Percentiles rank a stretch among this genome's conserved stretches.
These are phyloP conservation scores for Malurus alboscapulatus DNA, from an alignment of 2,113 vertebrate genomes.

Conservation along the genomic window DNA sequence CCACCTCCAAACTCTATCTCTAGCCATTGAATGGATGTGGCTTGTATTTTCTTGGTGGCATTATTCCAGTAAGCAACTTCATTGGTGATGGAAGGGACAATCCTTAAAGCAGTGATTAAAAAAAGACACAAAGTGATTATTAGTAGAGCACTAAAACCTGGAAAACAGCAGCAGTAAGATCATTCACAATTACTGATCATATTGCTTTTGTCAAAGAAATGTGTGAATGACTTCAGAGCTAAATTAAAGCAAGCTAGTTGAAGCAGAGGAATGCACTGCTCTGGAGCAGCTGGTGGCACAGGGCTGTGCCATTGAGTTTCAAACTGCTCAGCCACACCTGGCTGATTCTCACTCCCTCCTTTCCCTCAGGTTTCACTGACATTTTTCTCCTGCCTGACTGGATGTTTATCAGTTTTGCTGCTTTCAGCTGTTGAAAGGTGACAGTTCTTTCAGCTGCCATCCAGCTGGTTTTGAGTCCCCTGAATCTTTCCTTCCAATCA, in stretches of 20 bases:
- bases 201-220: neutral
- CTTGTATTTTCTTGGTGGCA: neutral
- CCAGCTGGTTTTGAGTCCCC: neutral
- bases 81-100: neutral
- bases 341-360: neutral
- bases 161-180: neutral
- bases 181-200: neutral
- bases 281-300: neutral
- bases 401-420: accelerated
- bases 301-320: neutral
- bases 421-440: neutral
- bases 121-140: neutral
- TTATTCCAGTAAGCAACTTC: neutral
- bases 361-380: neutral
- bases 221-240: neutral
- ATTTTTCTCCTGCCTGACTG: neutral
- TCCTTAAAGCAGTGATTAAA: neutral
- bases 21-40: neutral
- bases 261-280: neutral
- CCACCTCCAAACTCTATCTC: neutral
- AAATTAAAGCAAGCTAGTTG: neutral
- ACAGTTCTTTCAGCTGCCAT: neutral
- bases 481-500: neutral
- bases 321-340: neutral
- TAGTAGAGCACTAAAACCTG: neutral